These are phyloP conservation scores for Poecilus cupreus DNA, from an alignment of 2,888 invertebrate genomes.

Conservation along the genomic window DNA sequence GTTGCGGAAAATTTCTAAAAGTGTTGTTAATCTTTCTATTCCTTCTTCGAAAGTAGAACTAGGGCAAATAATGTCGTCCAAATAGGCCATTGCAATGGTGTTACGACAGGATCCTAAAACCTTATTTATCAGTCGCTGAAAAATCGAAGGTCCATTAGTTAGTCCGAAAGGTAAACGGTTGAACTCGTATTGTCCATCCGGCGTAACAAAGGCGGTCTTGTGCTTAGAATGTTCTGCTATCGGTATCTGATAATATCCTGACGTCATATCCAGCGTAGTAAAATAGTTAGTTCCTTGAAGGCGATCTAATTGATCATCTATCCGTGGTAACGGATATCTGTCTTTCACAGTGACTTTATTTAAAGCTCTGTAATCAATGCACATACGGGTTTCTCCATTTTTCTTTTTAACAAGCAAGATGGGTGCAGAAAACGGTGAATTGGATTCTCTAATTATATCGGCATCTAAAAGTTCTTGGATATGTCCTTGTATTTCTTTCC, in stretches of 20 bases:
- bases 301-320: conserved; percentile 64
- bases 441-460: conserved; percentile 60
- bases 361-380: conserved; percentile 63
- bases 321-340: too few species aligned
- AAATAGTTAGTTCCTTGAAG: conserved; percentile 63
- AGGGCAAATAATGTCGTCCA: conserved; percentile 17
- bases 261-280: conserved; percentile 63
- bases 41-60: conserved; percentile 8
- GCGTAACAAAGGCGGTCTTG: conserved; percentile 65
- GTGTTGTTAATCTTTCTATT: neutral
- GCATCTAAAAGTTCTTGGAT: conserved; percentile 59
- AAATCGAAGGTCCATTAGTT: conserved; percentile 51
- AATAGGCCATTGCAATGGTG: neutral
- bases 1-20: neutral
- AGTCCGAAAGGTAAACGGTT: conserved; percentile 60
- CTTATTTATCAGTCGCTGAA: conserved; percentile 58
- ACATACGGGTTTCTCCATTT: conserved; percentile 60
- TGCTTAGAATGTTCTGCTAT: conserved; percentile 61
- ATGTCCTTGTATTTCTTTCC: conserved; percentile 57
- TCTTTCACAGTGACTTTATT: conserved; percentile 64
- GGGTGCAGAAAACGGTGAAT: conserved; percentile 61
- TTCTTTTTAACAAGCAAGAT: conserved; percentile 61
- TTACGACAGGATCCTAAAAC: conserved; percentile 40
- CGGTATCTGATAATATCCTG: conserved; percentile 65
- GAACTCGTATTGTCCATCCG: conserved; percentile 61